Evolutionary conservation across 2,888 invertebrate species (phyloP), one percentile per base, ranked within the genome.

Genomic region (Drosophila conformis): DNA sequence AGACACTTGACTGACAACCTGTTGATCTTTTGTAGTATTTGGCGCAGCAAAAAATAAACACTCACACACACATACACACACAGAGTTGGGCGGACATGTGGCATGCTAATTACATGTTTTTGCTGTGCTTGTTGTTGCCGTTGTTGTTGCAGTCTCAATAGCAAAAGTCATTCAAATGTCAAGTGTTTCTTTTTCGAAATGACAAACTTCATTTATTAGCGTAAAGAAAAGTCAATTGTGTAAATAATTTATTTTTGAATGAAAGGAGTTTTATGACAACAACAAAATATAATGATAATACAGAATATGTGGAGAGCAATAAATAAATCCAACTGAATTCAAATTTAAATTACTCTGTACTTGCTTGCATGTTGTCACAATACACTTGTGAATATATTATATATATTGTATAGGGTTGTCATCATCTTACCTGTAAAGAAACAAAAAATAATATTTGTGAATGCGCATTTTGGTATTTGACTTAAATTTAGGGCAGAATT

Each of bases 1-100:
- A 76, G 72, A 62, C 76, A 76, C 80, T 80, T 78, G 78, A 76
- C 78, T 69, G 77, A 72, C 80, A 78, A 80, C 81, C 80, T 80
- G 80, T 76, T 80, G 80, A 80, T 75, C 80, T 76, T 72, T 80
- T 76, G 72, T 78, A 56, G 69, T 74, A 69, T 78, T 76, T 73
- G 64, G 60, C 75, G 29, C 38, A 51, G 57, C 53, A 51, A 57
- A 64, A 61, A 69, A 66, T n/a, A 71, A 29, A 48, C 18, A 56
- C 25, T 65, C 31, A 51, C 33, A 54, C 48, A 58, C 36, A 60
- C 42, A 56, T 49, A 60, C 21, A 59, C 25, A 48, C 10, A n/a
- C 29, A 66, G 15, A 29, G 40, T 53, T 51, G 64, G 69, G 62
- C 77, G 72, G 65, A 80, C 65, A 60, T 76, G 71, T 66, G 69